Base-by-base conservation (phyloP, 2,888 invertebrate species). In the Phorcus lineatus region DNA sequence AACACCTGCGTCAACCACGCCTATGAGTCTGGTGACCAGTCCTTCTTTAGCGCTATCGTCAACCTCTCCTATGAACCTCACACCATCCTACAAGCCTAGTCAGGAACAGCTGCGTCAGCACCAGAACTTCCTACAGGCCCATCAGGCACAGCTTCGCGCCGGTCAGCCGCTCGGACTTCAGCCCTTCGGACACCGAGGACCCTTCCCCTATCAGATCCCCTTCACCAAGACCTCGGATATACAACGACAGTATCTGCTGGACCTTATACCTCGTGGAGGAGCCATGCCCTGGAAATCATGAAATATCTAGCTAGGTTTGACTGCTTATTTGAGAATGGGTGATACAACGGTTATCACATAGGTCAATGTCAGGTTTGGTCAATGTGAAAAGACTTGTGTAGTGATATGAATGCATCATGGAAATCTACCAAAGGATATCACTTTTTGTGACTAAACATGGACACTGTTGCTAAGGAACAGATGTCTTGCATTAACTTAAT, bases 201-300 rank as follows among this genome's bases (percentile, higher is more conserved):
- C 90, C 78, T 92, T 91, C 79, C 90, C 89, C 13, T 91, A 91
- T 83, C 89, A 90, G 83, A 78, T 91, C 77, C 91, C 91, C 22
- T 90, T 88, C 83, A 85, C 88, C 19, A 87, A 90, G 77, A 87
- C 90, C 40, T 89, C 91, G 54, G 94, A 94, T 83, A 89, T 94
- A 40, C 98, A 98, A 94, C 95, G 98, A 80, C 98, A 98, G 94
- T 98, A 98, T 94, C 95, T 99, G 91, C 95, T 99, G 84, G 98
- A 99, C 93, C 98, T 99, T 97, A 97, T 98, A 62, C 92, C 91
- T 24, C 82, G 83, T 24, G 88, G 86, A 77, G 85, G 86, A n/a
- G 87, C 87, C 79, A 82, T 85, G 79, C 84, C 88, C 6, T 90
- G 90, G 90, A 90, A 88, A 77, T 82, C 83, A 17, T 84, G 81